These are phyloP conservation scores for Onychorhynchus coronatus DNA, from an alignment of 2,113 vertebrate species.

Conservation along the genomic window DNA sequence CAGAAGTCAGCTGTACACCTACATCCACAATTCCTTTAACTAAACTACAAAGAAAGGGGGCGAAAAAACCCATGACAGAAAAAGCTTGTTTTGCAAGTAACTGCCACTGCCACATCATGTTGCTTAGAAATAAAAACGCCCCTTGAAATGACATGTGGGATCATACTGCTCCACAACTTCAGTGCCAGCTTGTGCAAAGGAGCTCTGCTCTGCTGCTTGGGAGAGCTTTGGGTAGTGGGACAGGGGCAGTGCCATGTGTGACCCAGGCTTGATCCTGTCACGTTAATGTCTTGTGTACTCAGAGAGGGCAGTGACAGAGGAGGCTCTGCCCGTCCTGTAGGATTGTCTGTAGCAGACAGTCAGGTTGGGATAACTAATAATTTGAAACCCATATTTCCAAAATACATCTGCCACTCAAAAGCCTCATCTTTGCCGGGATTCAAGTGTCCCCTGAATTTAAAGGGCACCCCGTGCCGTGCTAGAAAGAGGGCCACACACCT, in stretches of 20 bases:
- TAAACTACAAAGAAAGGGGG: background rate
- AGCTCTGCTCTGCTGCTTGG: background rate
- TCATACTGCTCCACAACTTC: background rate
- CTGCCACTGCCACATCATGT: background rate
- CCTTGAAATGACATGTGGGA: background rate
- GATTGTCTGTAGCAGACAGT: fast-evolving
- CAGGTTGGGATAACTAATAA: background rate
- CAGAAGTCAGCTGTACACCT: background rate
- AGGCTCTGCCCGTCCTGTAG: background rate
- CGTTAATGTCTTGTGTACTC: background rate
- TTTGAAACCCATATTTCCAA: background rate
- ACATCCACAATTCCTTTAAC: background rate
- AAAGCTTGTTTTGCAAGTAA: background rate
- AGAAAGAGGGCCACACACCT: background rate
- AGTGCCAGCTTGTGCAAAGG: background rate
- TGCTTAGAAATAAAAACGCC: background rate
- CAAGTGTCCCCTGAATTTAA: background rate
- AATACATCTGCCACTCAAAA: background rate
- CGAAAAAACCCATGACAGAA: fast-evolving
- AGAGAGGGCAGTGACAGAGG: background rate
- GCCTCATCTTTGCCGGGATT: background rate
- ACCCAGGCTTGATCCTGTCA: background rate
- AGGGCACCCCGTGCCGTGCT: fast-evolving
- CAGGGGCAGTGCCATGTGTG: background rate
- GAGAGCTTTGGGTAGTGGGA: background rate